Conservation (phyloP, 92 coral and sea anemone genomes). For the Bergia sp. region DNA sequence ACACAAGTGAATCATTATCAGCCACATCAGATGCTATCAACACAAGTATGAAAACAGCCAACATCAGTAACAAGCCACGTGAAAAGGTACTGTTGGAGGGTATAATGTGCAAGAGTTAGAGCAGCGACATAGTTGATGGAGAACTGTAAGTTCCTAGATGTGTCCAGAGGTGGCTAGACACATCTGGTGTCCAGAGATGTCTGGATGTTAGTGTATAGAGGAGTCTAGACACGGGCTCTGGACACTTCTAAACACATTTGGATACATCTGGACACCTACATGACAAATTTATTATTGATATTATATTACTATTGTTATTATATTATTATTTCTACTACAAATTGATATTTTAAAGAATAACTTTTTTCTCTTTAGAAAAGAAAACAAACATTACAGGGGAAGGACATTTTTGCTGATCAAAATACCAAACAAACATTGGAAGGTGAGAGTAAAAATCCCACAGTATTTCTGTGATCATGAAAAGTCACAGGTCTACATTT, state of each 20-base stretch:
- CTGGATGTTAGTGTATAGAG: too few relatives aligned
- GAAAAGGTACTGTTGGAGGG: not conserved
- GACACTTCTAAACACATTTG: too few relatives aligned
- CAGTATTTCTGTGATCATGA: not conserved
- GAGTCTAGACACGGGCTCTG: too few relatives aligned
- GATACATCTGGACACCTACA: too few relatives aligned
- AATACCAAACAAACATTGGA: not conserved
- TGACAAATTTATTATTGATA: too few relatives aligned
- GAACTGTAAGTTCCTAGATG: too few relatives aligned
- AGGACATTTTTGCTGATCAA: not conserved
- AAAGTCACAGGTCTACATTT: not conserved
- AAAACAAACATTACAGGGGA: not conserved
- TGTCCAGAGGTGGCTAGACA: too few relatives aligned
- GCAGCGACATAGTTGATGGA: too few relatives aligned
- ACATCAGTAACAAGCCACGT: not conserved
- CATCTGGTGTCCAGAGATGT: too few relatives aligned
- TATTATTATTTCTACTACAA: not conserved
- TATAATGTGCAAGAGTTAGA: not conserved
- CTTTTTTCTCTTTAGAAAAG: slow-evolving; percentile 13
- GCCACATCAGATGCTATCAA: not conserved
- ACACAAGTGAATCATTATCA: not conserved
- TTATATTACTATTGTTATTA: not conserved
- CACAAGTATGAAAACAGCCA: not conserved
- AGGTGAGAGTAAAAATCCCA: not conserved
- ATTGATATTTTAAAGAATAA: not conserved